Evolutionary conservation across 2,797 vertebrate genomes (phyloP).

Genomic region (Enteromius afrohamiltoni): DNA sequence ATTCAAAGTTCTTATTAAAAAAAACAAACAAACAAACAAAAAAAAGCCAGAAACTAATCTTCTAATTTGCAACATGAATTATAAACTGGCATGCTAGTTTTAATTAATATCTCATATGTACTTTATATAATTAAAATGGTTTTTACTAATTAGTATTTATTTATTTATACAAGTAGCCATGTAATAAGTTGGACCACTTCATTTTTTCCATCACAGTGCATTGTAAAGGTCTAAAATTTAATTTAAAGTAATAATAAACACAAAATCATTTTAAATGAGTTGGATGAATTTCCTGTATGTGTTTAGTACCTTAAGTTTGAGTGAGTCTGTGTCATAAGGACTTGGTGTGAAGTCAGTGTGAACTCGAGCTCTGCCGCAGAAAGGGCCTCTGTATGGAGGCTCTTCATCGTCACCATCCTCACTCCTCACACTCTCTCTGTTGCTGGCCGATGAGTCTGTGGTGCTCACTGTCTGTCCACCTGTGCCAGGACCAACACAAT

Average conservation of each 20-base stretch:
- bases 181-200: neutral
- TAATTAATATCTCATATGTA: neutral
- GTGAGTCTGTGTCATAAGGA: slow-evolving; percentile 95
- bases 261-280: neutral
- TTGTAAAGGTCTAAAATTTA: neutral
- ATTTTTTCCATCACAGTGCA: neutral
- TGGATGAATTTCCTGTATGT: slow-evolving; percentile 12
- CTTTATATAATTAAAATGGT: neutral
- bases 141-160: neutral
- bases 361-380: slow-evolving; percentile 93
- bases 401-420: slow-evolving; percentile 98
- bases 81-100: neutral
- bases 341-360: slow-evolving; percentile 98
- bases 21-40: neutral
- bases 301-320: slow-evolving; percentile 90
- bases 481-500: slow-evolving; percentile 62
- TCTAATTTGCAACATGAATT: neutral
- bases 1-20: neutral
- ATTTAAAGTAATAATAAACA: neutral
- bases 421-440: slow-evolving; percentile 97
- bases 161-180: neutral
- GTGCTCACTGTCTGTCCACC: slow-evolving; percentile 98
- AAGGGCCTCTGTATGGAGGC: slow-evolving; percentile 92
- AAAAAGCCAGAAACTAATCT: neutral
- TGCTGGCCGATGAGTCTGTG: slow-evolving; percentile 97